Conservation (phyloP, 2,888 invertebrate species). For the Lydus trimaculatus region DNA sequence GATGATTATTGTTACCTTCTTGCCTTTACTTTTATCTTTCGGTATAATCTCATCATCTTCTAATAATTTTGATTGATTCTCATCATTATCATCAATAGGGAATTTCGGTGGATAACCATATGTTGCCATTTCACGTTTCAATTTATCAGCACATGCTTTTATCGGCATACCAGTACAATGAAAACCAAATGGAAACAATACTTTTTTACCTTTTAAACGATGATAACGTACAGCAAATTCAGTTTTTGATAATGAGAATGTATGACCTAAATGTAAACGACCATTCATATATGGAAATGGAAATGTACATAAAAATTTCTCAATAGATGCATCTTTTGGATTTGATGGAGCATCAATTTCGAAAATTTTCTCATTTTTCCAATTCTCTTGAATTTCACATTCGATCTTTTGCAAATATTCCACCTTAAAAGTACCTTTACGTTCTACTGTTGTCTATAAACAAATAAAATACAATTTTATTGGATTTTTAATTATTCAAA, state of each 20-base stretch:
- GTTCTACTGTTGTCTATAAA: conserved; percentile 60
- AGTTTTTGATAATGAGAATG: conserved; percentile 96
- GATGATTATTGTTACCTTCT: conserved; percentile 66
- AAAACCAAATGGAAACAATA: conserved; percentile 96
- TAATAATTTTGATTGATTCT: conserved; percentile 45
- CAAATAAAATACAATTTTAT: background rate
- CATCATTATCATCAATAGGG: conserved; percentile 68
- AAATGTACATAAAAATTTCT: conserved; percentile 94
- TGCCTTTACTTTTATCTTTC: conserved; percentile 91
- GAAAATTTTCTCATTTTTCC: conserved; percentile 82
- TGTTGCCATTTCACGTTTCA: conserved; percentile 89
- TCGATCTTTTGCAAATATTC: conserved; percentile 92
- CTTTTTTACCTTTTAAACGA: conserved; percentile 88
- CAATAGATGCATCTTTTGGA: conserved; percentile 66
- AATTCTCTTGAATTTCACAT: conserved; percentile 80
- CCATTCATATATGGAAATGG: conserved; percentile 99
- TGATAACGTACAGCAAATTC: conserved; percentile 96
- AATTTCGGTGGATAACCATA: conserved; percentile 94
- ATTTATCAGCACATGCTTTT: conserved; percentile 97
- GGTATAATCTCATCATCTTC: conserved; percentile 68
- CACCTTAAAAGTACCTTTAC: conserved; percentile 97
- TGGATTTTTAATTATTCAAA: background rate
- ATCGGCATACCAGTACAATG: conserved; percentile 99
- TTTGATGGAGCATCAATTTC: conserved; percentile 81
- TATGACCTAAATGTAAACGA: conserved; percentile 95